These are phyloP conservation scores for Rhegmatorhina hoffmannsi DNA, from an alignment of 2,113 vertebrate genomes.

Conservation along the genomic window DNA sequence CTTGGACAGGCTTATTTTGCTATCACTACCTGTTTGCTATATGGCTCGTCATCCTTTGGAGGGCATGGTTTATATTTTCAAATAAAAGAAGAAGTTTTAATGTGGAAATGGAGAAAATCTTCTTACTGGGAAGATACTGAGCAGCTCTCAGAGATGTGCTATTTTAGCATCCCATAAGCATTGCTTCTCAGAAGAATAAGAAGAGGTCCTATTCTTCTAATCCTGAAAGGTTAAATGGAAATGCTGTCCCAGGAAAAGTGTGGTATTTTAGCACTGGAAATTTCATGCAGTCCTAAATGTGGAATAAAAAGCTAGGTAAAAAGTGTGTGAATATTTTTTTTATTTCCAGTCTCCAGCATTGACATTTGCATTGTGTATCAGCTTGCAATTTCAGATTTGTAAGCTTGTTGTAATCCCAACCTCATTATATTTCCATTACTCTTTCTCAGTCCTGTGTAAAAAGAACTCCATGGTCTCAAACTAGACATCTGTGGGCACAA, in stretches of 20 bases:
- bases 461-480: fast-evolving
- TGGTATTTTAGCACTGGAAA: not conserved
- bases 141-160: not conserved
- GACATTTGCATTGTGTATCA: not conserved
- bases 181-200: not conserved
- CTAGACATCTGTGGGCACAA: not conserved
- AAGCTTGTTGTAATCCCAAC: not conserved
- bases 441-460: not conserved
- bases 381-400: not conserved
- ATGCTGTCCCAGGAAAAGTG: not conserved
- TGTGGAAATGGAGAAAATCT: not conserved
- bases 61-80: not conserved
- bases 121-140: not conserved
- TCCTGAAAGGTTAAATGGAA: not conserved
- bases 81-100: not conserved
- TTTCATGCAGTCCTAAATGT: not conserved
- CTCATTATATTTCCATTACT: not conserved
- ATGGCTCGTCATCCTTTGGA: not conserved
- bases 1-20: not conserved
- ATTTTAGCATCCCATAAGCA: not conserved
- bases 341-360: not conserved
- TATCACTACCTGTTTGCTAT: not conserved
- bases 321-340: not conserved
- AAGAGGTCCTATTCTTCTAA: not conserved
- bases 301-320: not conserved